Evolutionary conservation across 2,888 invertebrate species (phyloP), one percentile per base, ranked within the genome.

Genomic region (Galerucella nymphaeae): DNA sequence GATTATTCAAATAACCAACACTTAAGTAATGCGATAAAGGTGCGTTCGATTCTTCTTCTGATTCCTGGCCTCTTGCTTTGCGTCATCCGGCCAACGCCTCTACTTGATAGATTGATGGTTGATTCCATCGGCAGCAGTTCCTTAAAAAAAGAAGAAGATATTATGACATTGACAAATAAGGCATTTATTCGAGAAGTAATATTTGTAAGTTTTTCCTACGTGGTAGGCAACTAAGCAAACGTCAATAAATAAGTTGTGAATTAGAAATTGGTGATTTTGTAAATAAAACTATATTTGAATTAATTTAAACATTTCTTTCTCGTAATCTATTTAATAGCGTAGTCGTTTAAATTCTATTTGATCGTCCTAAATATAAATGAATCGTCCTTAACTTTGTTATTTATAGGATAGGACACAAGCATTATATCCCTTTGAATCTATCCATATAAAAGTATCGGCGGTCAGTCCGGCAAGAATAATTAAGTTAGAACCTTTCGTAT

Each of bases 401-500:
- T 23, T 16, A 61, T 23, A 38, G 38, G 14, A 59, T 23, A 16
- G 38, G 30, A 38, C 45, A 14, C 18, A 42, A 65, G 18, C 55
- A 18, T 53, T 41, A 53, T 55, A 62, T n/a, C 48, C 64, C 65
- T 65, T 65, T 65, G 65, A 65, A 55, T 38, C 55, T 53, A 30
- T 38, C 30, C 1, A 8, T 48, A 50, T 64, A 45, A 64, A 14
- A 18, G 45, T 48, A 64, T 50, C 23, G 64, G 65, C 23, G 64
- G 65, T 55, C 6, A 23, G n/a, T 38, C 65, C 11, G 53, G 14
- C 9, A 53, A 55, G 65, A 30, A 55, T 65, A 65, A 65, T 65
- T 16, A 55, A 53, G 38, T 65, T 65, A 65, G 30, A 16, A 53
- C 65, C 53, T 65, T 53, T 65, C 53, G 53, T 53, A 65, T 38